A percentile compares a stretch with the other conserved stretches of the same genome.
Conservation (phyloP, 2,797 vertebrate species). For the Parambassis ranga region DNA sequence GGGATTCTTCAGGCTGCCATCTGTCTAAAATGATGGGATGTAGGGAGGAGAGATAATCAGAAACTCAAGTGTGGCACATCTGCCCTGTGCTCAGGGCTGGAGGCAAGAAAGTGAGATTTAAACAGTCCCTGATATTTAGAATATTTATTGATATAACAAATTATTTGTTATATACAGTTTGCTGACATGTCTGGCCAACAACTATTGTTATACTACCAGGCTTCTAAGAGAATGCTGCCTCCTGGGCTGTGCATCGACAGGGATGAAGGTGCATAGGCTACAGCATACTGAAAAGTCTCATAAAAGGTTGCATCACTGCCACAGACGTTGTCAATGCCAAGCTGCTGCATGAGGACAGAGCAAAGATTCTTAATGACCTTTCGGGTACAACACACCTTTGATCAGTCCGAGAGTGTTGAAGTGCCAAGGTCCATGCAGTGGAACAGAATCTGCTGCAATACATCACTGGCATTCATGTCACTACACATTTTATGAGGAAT, state of each 20-base stretch:
- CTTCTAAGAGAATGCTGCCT: too few relatives aligned
- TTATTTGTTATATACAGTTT: too few relatives aligned
- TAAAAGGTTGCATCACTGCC: constrained; percentile 3
- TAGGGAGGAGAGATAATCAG: constrained; percentile 5
- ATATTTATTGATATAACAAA: too few relatives aligned
- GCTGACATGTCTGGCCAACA: too few relatives aligned
- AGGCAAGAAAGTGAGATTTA: not conserved
- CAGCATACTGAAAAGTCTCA: not conserved
- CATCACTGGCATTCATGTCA: constrained; percentile 35
- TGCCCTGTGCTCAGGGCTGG: not conserved
- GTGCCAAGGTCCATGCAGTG: not conserved
- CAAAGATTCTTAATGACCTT: constrained; percentile 18
- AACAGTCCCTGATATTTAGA: not conserved
- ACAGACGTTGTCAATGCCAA: not conserved
- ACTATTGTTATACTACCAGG: too few relatives aligned
- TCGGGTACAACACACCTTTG: constrained; percentile 27
- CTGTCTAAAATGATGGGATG: not conserved
- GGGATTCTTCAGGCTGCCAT: not conserved
- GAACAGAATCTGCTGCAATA: constrained; percentile 17
- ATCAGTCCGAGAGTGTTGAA: constrained; percentile 35
- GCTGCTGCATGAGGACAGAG: not conserved
- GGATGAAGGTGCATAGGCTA: constrained; percentile 5
- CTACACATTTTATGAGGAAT: constrained; percentile 2
- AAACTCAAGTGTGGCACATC: not conserved
- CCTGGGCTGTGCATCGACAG: not conserved